Evolutionary conservation across 1,140 invertebrate species (phyloP).

Genomic region (Drosophila burlai): DNA sequence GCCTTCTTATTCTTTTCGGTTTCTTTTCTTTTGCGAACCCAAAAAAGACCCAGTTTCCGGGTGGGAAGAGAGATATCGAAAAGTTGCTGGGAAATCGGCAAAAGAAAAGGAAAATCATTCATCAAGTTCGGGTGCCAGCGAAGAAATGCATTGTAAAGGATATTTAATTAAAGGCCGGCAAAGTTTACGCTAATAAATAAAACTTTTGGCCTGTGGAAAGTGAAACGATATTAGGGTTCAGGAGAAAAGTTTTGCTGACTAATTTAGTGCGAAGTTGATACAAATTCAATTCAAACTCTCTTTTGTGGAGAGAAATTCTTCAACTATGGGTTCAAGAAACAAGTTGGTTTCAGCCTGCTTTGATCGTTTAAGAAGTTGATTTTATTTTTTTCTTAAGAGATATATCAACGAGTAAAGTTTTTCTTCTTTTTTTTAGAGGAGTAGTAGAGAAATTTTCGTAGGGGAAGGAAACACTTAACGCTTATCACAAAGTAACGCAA

Average conservation of each 20-base stretch:
- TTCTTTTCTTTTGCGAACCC: neutral
- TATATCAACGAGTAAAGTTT: slow-evolving; percentile 40
- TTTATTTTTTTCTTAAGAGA: slow-evolving; percentile 3
- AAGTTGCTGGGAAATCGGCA: slow-evolving; percentile 42
- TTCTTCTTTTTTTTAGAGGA: slow-evolving; percentile 9
- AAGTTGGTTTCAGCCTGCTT: slow-evolving; percentile 5
- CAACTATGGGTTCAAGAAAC: slow-evolving; percentile 17
- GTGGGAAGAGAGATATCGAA: slow-evolving; percentile 45
- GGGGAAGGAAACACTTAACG: slow-evolving; percentile 70
- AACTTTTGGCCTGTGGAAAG: slow-evolving; percentile 40
- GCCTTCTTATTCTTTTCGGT: slow-evolving; percentile 10
- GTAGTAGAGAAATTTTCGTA: slow-evolving; percentile 18
- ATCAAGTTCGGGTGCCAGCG: slow-evolving; percentile 58
- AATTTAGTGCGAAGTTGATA: slow-evolving; percentile 70
- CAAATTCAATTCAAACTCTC: slow-evolving; percentile 57
- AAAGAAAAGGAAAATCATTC: slow-evolving; percentile 65
- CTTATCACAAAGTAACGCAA: slow-evolving; percentile 80
- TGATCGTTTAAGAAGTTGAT: neutral
- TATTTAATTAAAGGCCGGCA: slow-evolving; percentile 75
- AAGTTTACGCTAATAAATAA: slow-evolving; percentile 77
- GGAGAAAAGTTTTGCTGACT: slow-evolving; percentile 48
- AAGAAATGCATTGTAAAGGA: slow-evolving; percentile 64
- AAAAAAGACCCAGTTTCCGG: slow-evolving; percentile 11
- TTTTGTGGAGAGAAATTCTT: slow-evolving; percentile 25
- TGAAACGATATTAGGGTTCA: slow-evolving; percentile 26